Evolutionary conservation across 2,113 vertebrate genomes (phyloP).

Genomic region (Pagrus major): DNA sequence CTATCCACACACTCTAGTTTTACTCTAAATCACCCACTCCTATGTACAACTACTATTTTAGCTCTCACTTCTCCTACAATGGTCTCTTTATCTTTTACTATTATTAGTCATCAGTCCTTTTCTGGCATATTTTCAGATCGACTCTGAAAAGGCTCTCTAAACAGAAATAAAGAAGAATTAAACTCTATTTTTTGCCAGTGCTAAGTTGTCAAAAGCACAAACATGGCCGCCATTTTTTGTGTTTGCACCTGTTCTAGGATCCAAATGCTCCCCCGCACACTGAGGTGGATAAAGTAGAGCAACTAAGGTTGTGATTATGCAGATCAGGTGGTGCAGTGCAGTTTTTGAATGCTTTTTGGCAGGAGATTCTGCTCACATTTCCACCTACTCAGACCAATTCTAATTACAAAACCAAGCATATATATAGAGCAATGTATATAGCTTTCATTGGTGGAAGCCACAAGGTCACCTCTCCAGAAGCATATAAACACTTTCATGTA

Average conservation of each 20-base stretch:
- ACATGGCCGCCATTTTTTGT: not conserved
- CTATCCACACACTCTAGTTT: slow-evolving; percentile 6
- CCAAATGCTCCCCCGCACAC: not conserved
- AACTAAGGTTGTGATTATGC: slow-evolving; percentile 17
- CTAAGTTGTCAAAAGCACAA: not conserved
- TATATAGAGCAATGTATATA: not conserved
- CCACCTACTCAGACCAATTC: not conserved
- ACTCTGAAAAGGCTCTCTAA: slow-evolving; percentile 10
- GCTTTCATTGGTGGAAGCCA: not conserved
- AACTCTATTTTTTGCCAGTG: not conserved
- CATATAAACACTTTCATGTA: not conserved
- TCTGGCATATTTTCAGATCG: slow-evolving; percentile 21
- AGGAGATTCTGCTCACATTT: not conserved
- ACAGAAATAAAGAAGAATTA: slow-evolving; percentile 20
- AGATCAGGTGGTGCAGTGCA: slow-evolving; percentile 24
- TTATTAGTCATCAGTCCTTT: slow-evolving; percentile 24
- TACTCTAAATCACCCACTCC: slow-evolving; percentile 29
- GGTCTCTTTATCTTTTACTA: slow-evolving; percentile 22
- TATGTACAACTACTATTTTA: slow-evolving; percentile 21
- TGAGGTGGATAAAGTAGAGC: slow-evolving; percentile 3
- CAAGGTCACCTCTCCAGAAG: not conserved
- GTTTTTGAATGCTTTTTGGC: slow-evolving; percentile 13
- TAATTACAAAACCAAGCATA: not conserved
- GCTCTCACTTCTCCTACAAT: not conserved
- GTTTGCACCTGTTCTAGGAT: slow-evolving; percentile 3